Conservation (phyloP, 1,140 invertebrate species). For the Metaphire vulgaris region DNA sequence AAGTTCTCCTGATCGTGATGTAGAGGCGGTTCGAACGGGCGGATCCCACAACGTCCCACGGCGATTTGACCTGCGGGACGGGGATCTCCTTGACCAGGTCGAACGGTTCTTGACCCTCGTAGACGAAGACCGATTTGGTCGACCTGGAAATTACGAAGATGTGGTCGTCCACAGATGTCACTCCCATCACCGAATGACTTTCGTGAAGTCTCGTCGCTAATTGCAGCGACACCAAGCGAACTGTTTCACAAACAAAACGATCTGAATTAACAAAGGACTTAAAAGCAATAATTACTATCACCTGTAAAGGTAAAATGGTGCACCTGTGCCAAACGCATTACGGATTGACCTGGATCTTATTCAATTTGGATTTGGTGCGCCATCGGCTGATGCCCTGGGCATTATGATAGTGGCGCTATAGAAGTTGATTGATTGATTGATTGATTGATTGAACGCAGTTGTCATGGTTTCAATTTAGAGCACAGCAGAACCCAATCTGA, state of each 20-base stretch:
- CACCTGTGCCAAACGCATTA: no score
- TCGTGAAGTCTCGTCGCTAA: neutral
- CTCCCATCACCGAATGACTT: neutral
- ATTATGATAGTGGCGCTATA: no score
- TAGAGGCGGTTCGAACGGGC: neutral
- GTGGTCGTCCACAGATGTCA: neutral
- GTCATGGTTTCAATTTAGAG: no score
- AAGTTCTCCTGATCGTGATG: neutral
- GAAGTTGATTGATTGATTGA: no score
- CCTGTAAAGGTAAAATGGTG: no score
- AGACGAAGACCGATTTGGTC: neutral
- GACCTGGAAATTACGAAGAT: neutral
- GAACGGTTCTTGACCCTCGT: neutral
- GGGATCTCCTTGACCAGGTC: neutral
- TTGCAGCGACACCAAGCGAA: neutral
- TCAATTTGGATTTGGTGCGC: no score
- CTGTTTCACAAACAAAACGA: neutral
- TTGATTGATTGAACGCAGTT: no score
- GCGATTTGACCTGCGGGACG: neutral
- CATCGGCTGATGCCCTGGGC: no score
- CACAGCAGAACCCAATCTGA: no score
- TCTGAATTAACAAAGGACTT: neutral
- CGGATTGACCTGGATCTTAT: no score
- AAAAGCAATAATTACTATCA: no score
- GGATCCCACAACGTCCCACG: neutral